Percentiles rank a stretch among this genome's conserved stretches.
Evolutionary conservation across 2,888 invertebrate genomes (phyloP).

Genomic region (Melanostoma mellinum): DNA sequence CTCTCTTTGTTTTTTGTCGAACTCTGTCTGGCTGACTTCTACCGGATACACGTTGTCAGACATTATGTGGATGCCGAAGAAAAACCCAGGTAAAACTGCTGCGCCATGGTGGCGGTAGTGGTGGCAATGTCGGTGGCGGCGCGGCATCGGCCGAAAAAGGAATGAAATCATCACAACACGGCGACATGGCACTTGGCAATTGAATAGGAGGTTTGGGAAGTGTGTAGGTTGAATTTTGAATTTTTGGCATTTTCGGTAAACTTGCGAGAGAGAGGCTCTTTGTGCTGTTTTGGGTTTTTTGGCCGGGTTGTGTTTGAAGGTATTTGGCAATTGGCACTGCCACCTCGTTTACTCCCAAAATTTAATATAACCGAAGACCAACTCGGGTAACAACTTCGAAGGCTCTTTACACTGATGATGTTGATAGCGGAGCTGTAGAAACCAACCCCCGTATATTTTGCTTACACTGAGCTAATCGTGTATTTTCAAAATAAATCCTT

Average conservation of each 20-base stretch:
- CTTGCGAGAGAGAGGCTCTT: slow-evolving; percentile 21
- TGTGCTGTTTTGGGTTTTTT: slow-evolving; percentile 48
- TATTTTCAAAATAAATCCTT: slow-evolving; percentile 72
- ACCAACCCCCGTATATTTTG: slow-evolving; percentile 5
- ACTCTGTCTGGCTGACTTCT: slow-evolving; percentile 66
- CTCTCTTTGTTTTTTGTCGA: slow-evolving; percentile 44
- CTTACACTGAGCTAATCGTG: slow-evolving; percentile 64
- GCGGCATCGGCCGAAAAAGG: slow-evolving; percentile 29
- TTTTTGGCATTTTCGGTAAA: slow-evolving; percentile 69
- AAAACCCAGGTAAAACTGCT: slow-evolving; percentile 65
- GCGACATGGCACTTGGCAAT: slow-evolving; percentile 21
- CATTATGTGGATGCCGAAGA: slow-evolving; percentile 63
- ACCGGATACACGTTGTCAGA: slow-evolving; percentile 71
- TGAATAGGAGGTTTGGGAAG: not conserved
- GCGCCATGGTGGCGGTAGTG: slow-evolving; percentile 22
- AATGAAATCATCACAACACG: slow-evolving; percentile 59
- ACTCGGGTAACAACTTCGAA: slow-evolving; percentile 22
- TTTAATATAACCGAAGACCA: not conserved
- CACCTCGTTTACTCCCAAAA: slow-evolving; percentile 46
- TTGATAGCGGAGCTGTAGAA: slow-evolving; percentile 2
- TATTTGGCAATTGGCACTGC: slow-evolving; percentile 32
- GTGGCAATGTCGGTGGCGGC: not conserved
- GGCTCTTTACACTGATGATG: not conserved
- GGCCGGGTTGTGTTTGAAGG: slow-evolving; percentile 48
- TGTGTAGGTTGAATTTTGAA: slow-evolving; percentile 48